Conservation (phyloP, 2,888 invertebrate genomes). For the Didymodactylos carnosus region DNA sequence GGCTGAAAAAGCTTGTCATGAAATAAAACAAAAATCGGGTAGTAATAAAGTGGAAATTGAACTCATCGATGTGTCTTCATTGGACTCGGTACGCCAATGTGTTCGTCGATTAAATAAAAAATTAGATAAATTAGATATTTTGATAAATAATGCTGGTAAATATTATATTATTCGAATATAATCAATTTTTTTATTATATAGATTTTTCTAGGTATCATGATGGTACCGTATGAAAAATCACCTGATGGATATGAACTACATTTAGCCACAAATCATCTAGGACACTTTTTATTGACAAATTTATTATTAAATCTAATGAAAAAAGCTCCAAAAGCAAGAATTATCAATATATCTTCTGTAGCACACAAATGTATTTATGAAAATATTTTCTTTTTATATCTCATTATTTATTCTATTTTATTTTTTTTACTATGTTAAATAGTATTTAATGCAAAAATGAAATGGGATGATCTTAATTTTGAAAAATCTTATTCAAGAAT, state of each 20-base stretch:
- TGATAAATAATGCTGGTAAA: neutral
- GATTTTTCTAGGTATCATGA: neutral
- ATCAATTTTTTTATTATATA: neutral
- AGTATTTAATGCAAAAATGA: constrained; percentile 20
- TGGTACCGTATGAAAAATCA: neutral
- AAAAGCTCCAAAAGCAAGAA: constrained; percentile 24
- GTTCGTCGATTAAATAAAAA: neutral
- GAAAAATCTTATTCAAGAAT: constrained; percentile 20
- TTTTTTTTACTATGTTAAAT: neutral
- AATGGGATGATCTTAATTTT: constrained; percentile 29
- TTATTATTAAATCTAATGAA: constrained; percentile 28
- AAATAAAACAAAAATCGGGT: neutral
- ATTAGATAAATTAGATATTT: neutral
- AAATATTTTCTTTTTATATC: neutral
- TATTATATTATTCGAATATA: neutral
- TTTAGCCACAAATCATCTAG: neutral
- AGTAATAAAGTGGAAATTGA: neutral
- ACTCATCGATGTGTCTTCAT: neutral
- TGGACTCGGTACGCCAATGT: neutral
- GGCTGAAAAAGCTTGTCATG: neutral
- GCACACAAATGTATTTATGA: neutral
- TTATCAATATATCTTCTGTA: constrained; percentile 27
- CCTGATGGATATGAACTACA: neutral
- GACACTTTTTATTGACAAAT: constrained; percentile 29
- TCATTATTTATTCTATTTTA: neutral